Evolutionary conservation across 2,797 vertebrate species (phyloP), one percentile per base, ranked within the genome.

Genomic region (Lepilemur ruficaudatus): DNA sequence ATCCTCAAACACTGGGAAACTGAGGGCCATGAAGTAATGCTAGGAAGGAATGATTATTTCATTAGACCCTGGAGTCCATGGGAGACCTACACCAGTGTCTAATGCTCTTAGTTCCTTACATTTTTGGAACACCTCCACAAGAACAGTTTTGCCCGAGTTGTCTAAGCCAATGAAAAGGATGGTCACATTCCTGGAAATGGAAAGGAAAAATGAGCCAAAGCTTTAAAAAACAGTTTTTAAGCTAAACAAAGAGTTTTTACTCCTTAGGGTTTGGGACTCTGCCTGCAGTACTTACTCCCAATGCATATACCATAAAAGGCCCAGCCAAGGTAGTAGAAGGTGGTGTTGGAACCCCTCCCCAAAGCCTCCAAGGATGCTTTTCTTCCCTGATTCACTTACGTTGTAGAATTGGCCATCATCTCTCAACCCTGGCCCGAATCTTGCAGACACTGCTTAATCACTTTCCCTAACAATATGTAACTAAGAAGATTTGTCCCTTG

Each of bases 121-220:
- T 99, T 98, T 99, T 52, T 99, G 96, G 98, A 99, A 99, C 48
- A 98, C 99, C 97, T 97, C 98, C 93, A 99, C 86, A 43, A 98
- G 98, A 73, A 98, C 98, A 18, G 98, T 99, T 98, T 99, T 99
- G 63, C 99, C 99, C 41, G 99, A 98, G 97, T 99, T 99, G 93
- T 99, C 99, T 98, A 99, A 98, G 96, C 99, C 99, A 69, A 99
- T 97, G 84, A 99, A 98, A 22, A 99, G 98, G 96, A 99, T 76
- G 30, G 98, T 99, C 72, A 98, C 98, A 96, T 98, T 99, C 98
- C 99, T 99, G 97, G 48, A 70, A 92, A 82, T 84, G 72, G 82
- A 93, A 88, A 85, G 96, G 70, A 75, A 73, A 93, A 86, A 92
- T 89, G 69, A 96, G 43, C 35, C 76, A 94, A 96, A 93, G 35